These are phyloP conservation scores for Antrozous pallidus DNA, from an alignment of 2,797 vertebrate species.

Conservation along the genomic window DNA sequence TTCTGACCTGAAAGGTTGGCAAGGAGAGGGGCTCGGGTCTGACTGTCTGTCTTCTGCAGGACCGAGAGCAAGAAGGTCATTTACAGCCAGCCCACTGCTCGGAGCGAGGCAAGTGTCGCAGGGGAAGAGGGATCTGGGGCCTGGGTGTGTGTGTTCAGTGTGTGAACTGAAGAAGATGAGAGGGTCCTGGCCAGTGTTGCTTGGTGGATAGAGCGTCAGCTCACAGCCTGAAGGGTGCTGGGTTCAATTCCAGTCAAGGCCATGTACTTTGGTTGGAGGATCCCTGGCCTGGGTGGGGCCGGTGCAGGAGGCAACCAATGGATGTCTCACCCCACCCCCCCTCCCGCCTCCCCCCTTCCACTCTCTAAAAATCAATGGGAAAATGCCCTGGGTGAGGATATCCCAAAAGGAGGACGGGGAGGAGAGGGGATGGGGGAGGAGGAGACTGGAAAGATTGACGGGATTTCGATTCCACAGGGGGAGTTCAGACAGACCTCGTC, in stretches of 20 bases:
- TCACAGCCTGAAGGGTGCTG: too few species aligned
- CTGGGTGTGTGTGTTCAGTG: neutral
- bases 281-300: too few species aligned
- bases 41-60: constrained; percentile 25
- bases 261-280: too few species aligned
- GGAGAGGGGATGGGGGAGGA: too few species aligned
- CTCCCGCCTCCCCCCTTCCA: too few species aligned
- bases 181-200: neutral
- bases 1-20: neutral
- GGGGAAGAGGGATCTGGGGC: neutral
- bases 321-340: too few species aligned
- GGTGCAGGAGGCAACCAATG: too few species aligned
- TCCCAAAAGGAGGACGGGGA: too few species aligned
- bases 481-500: constrained; percentile 96
- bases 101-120: constrained; percentile 86
- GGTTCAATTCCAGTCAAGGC: too few species aligned
- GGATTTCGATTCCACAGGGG: constrained; percentile 81
- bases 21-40: neutral
- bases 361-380: too few species aligned
- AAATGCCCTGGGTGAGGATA: too few species aligned
- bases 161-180: neutral
- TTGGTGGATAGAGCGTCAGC: too few species aligned
- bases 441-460: neutral
- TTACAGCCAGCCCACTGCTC: constrained; percentile 86
- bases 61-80: constrained; percentile 81